These are phyloP conservation scores for Cryptocephalus primarius DNA, from an alignment of 2,888 invertebrate species.

Conservation along the genomic window DNA sequence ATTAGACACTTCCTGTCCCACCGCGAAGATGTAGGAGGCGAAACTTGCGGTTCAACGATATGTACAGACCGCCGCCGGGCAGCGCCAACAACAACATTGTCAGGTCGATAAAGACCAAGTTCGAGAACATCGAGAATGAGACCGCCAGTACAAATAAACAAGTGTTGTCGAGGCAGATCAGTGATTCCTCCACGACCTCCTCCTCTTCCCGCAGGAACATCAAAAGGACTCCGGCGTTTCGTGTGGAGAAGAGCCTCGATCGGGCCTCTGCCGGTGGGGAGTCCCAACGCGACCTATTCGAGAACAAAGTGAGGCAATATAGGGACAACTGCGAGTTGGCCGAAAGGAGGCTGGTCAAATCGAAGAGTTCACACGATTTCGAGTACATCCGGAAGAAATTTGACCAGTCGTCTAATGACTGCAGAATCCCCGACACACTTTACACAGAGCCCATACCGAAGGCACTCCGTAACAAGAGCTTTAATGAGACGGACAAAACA, in stretches of 20 bases:
- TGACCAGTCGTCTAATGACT: constrained; percentile 4
- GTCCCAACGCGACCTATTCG: constrained; percentile 20
- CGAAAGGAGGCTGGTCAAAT: constrained; percentile 20
- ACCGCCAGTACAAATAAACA: constrained; percentile 11
- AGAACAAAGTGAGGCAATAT: constrained; percentile 26
- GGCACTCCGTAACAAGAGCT: constrained; percentile 20
- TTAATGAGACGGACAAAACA: constrained; percentile 6
- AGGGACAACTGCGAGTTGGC: constrained; percentile 22
- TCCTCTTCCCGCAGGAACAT: constrained; percentile 28
- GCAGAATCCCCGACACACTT: constrained; percentile 1
- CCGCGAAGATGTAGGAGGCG: no score
- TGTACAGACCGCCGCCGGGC: constrained; percentile 31
- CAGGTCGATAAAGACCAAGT: constrained; percentile 53
- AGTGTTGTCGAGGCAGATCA: constrained; percentile 28
- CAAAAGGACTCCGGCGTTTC: constrained; percentile 47
- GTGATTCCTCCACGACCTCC: constrained; percentile 33
- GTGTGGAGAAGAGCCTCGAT: constrained; percentile 35
- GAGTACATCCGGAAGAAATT: constrained; percentile 19
- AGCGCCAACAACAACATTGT: constrained; percentile 36
- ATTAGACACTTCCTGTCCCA: constrained; percentile 15
- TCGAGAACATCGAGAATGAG: constrained; percentile 38
- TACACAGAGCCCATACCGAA: constrained; percentile 33
- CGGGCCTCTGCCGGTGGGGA: constrained; percentile 17
- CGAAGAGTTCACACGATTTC: constrained; percentile 26
- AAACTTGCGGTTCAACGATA: constrained; percentile 7